Conservation (phyloP, 2,888 invertebrate species). For the Plusia festucae region DNA sequence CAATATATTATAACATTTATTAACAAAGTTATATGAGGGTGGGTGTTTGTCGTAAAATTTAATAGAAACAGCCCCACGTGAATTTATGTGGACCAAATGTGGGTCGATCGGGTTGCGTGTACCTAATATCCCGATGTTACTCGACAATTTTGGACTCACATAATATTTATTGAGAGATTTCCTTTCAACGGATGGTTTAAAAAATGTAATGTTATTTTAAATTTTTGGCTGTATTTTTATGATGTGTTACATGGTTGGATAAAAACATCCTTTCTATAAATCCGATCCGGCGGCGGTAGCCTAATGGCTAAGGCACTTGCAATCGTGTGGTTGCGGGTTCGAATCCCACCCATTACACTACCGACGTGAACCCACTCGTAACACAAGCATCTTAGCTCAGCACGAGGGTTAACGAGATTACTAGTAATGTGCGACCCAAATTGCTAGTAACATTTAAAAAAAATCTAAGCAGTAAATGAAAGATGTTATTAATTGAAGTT, state of each 20-base stretch:
- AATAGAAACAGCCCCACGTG: constrained; percentile 80
- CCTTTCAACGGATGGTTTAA: constrained; percentile 48
- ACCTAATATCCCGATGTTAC: constrained; percentile 68
- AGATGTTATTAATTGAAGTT: too few relatives aligned
- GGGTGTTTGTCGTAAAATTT: constrained; percentile 85
- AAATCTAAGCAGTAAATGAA: too few relatives aligned
- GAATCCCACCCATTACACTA: too few relatives aligned
- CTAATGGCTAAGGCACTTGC: too few relatives aligned
- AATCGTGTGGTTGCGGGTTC: too few relatives aligned
- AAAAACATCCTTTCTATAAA: too few relatives aligned
- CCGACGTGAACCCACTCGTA: too few relatives aligned
- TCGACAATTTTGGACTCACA: constrained; percentile 60
- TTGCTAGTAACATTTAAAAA: too few relatives aligned
- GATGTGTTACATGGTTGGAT: neutral
- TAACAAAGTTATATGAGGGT: constrained; percentile 87
- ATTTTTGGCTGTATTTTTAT: neutral
- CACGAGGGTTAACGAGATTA: too few relatives aligned
- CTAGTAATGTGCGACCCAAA: too few relatives aligned
- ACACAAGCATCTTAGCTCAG: too few relatives aligned
- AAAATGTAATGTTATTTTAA: constrained; percentile 27
- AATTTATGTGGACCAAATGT: constrained; percentile 75
- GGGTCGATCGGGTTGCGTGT: constrained; percentile 68
- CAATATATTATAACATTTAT: constrained; percentile 84
- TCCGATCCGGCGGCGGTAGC: too few relatives aligned
- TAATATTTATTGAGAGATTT: constrained; percentile 64